Percentiles rank a stretch among this genome's conserved stretches.
Conservation (phyloP, 37 sponge, comb jelly and placozoan species). For the Halichondria panicea region DNA sequence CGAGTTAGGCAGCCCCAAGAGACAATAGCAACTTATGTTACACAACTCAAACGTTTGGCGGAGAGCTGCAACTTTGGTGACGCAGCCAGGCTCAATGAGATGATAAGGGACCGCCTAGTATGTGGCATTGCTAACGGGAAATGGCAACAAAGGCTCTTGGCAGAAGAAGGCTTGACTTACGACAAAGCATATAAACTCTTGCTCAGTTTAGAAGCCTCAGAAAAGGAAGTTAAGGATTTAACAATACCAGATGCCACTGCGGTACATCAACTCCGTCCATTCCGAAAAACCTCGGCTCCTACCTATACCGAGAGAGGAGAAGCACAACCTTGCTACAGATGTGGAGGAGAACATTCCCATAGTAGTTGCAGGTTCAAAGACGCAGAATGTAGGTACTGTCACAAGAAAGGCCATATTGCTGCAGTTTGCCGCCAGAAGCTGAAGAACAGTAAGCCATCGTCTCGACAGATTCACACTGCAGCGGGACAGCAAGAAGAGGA, state of each 20-base stretch:
- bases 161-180: constrained; percentile 18
- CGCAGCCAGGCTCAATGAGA: background rate
- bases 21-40: constrained; percentile 22
- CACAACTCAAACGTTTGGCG: constrained; percentile 8
- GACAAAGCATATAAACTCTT: constrained; percentile 4
- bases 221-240: constrained; percentile 1
- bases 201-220: constrained; percentile 16
- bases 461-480: background rate
- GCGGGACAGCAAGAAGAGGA: background rate
- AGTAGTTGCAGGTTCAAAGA: constrained; percentile 8
- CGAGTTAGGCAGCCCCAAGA: background rate
- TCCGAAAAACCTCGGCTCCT: background rate
- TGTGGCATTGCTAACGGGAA: constrained; percentile 17
- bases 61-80: constrained; percentile 18
- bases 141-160: constrained; percentile 16
- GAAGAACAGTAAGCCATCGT: background rate
- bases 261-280: background rate
- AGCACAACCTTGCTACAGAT: constrained; percentile 22
- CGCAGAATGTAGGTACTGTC: constrained; percentile 14
- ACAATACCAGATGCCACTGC: background rate
- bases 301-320: background rate
- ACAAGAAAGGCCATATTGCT: constrained; percentile 23
- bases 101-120: constrained; percentile 32
- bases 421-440: constrained; percentile 7
- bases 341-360: constrained; percentile 24